Conservation (phyloP, 2,113 vertebrate species). For the Pycnonotus jocosus region DNA sequence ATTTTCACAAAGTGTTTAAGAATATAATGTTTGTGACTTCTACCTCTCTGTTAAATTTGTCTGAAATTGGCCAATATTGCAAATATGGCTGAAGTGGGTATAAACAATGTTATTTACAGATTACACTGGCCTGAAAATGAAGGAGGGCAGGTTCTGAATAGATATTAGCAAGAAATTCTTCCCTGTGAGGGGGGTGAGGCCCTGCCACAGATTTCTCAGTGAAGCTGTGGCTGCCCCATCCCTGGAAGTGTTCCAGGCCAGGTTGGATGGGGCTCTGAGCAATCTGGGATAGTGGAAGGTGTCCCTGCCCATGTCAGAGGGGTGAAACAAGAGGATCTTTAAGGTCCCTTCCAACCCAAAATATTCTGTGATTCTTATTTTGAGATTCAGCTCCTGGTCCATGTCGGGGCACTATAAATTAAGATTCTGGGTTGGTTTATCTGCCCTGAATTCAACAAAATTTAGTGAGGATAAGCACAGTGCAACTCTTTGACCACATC, state of each 20-base stretch:
- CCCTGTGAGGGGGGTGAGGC: rapidly evolving
- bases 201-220: rapidly evolving
- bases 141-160: not conserved
- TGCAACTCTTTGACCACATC: not conserved
- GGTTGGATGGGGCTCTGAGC: rapidly evolving
- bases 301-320: not conserved
- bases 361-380: not conserved
- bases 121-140: not conserved
- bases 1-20: not conserved
- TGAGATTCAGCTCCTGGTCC: not conserved
- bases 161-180: not conserved
- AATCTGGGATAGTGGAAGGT: not conserved
- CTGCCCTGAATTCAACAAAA: not conserved
- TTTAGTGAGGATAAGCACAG: not conserved
- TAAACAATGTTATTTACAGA: not conserved
- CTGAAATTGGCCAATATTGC: not conserved
- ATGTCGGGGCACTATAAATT: not conserved
- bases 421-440: not conserved
- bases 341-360: not conserved
- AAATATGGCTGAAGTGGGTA: not conserved
- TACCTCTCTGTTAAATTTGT: not conserved
- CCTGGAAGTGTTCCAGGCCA: not conserved
- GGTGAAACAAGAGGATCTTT: not conserved
- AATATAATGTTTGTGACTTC: not conserved
- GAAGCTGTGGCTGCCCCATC: not conserved